A percentile compares a stretch with the other conserved stretches of the same genome.
Evolutionary conservation across 2,113 vertebrate genomes (phyloP).

Genomic region (Prunella himalayana): DNA sequence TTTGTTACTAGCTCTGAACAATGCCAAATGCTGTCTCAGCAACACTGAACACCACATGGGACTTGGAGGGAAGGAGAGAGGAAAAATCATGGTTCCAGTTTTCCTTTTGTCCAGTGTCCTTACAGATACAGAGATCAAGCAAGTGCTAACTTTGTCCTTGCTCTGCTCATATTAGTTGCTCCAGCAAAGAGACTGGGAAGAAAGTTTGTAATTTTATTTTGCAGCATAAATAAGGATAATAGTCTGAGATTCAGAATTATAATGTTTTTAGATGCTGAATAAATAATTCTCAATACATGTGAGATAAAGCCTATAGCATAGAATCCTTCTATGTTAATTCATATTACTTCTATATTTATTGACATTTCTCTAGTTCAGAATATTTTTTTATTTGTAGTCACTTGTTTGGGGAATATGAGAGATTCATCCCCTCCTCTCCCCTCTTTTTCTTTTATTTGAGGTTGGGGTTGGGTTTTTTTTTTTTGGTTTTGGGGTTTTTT

Average conservation of each 20-base stretch:
- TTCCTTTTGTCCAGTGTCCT: neutral
- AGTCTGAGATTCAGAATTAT: neutral
- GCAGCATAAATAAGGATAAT: neutral
- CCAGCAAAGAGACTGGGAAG: neutral
- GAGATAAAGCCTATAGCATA: neutral
- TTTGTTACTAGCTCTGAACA: neutral
- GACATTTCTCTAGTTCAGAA: neutral
- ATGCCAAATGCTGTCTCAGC: slow-evolving; percentile 18
- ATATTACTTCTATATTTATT: neutral
- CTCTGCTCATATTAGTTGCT: neutral
- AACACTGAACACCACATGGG: neutral
- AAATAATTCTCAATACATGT: neutral
- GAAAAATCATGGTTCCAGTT: neutral
- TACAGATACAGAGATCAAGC: neutral
- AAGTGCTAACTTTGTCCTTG: neutral
- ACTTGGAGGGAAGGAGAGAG: neutral
- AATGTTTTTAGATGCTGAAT: neutral
- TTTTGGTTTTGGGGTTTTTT: too few species aligned
- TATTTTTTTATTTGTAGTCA: neutral
- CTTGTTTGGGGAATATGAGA: neutral
- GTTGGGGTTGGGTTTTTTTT: neutral
- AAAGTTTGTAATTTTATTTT: neutral
- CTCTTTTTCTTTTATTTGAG: neutral
- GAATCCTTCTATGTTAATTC: neutral
- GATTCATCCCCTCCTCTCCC: neutral